A percentile compares a stretch with the other conserved stretches of the same genome.
Evolutionary conservation across 1,140 invertebrate genomes (phyloP).

Genomic region (Leptoteleia sp.): DNA sequence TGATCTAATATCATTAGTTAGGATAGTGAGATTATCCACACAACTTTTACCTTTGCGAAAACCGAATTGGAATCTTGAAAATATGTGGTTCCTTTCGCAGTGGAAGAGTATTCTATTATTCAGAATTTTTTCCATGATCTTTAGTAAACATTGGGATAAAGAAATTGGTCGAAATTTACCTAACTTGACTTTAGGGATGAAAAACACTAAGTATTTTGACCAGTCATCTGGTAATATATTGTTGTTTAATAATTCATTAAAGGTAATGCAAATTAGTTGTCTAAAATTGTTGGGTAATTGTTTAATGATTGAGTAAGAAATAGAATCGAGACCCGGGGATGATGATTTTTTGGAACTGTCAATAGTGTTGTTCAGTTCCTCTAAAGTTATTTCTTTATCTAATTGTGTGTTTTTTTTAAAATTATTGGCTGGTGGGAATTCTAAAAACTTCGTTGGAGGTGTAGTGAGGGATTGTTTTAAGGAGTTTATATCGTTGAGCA

Average conservation of each 20-base stretch:
- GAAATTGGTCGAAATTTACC: constrained; percentile 23
- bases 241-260: constrained; percentile 5
- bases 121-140: background rate
- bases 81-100: constrained; percentile 11
- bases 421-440: background rate
- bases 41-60: background rate
- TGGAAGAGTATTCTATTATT: background rate
- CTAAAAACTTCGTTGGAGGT: background rate
- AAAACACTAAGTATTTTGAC: background rate
- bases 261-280: background rate
- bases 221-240: background rate
- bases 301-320: background rate
- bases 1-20: background rate
- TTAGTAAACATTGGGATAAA: background rate
- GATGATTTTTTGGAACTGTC: background rate
- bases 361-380: background rate
- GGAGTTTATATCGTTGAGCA: background rate
- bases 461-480: background rate
- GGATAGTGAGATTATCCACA: background rate
- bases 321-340: background rate
- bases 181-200: constrained; percentile 22
- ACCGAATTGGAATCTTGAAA: constrained; percentile 2
- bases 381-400: background rate
- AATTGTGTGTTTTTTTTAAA: background rate
- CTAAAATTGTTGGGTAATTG: background rate